phyloP scores from a whole-genome alignment of 2,888 invertebrate genomes.

The Omphaloscelis lunosa region DNA sequence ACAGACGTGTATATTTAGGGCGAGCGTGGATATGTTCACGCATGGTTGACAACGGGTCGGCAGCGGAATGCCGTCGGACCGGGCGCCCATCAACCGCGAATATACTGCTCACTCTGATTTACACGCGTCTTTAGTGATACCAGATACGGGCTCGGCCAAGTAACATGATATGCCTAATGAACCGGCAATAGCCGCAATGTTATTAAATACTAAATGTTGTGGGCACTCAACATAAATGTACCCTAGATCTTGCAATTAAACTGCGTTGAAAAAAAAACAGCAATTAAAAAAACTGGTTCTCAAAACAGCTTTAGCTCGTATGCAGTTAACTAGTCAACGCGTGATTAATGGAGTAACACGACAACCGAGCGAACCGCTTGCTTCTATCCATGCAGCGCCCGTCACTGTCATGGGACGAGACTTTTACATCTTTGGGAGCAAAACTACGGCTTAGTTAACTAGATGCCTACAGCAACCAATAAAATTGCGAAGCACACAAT shows the following conservation, averaged over 20 bases:
- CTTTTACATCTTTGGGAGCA: neutral
- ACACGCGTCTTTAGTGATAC: slow-evolving; percentile 55
- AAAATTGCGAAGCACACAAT: neutral
- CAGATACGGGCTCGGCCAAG: slow-evolving; percentile 27
- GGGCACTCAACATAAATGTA: slow-evolving; percentile 26
- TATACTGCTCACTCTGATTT: slow-evolving; percentile 48
- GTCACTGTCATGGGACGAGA: neutral
- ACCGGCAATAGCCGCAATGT: slow-evolving; percentile 12
- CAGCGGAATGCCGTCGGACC: slow-evolving; percentile 69
- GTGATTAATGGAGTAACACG: neutral
- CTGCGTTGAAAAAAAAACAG: slow-evolving; percentile 9
- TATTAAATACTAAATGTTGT: slow-evolving; percentile 29
- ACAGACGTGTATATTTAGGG: slow-evolving; percentile 56
- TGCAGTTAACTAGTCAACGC: slow-evolving; percentile 10
- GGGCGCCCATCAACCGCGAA: slow-evolving; percentile 54
- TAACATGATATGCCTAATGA: slow-evolving; percentile 23
- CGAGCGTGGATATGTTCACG: slow-evolving; percentile 59
- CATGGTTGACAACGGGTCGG: slow-evolving; percentile 57
- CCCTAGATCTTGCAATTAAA: slow-evolving; percentile 35
- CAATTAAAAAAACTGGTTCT: slow-evolving; percentile 41
- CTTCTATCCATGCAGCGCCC: neutral
- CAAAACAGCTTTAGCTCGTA: slow-evolving; percentile 5
- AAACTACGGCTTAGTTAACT: neutral
- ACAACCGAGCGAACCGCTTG: neutral
- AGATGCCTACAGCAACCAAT: neutral